phyloP scores from a whole-genome alignment of 2,113 vertebrate species.

The rat (Rattus norvegicus) region DNA sequence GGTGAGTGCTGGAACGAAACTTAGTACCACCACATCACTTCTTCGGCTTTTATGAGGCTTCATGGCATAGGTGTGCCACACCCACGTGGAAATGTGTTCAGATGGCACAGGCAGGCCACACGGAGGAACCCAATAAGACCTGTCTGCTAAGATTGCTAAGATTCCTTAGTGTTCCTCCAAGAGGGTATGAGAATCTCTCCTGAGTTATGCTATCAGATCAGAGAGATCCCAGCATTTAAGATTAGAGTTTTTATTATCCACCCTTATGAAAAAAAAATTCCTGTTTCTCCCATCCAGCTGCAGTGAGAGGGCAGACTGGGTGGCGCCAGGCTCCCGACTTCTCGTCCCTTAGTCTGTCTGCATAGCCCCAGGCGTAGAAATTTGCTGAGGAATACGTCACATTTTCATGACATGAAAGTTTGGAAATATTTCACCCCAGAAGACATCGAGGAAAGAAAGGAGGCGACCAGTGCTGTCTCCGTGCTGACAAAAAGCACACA shows the following conservation, averaged over 20 bases:
- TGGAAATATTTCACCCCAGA: slow-evolving; percentile 91
- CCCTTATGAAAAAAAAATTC: background rate
- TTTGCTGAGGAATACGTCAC: slow-evolving; percentile 86
- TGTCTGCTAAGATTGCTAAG: background rate
- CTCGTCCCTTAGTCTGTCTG: background rate
- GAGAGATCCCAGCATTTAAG: background rate
- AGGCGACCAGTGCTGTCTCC: slow-evolving; percentile 88
- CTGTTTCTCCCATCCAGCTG: background rate
- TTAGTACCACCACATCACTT: too few relatives aligned
- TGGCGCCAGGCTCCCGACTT: background rate
- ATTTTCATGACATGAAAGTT: slow-evolving; percentile 90
- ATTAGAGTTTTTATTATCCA: background rate
- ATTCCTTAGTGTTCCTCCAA: background rate
- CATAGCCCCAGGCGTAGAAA: slow-evolving; percentile 87
- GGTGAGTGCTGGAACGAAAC: background rate
- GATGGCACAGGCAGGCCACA: background rate
- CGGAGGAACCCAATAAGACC: background rate
- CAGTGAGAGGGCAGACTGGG: background rate
- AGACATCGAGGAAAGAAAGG: slow-evolving; percentile 94
- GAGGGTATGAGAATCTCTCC: background rate
- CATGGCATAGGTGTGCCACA: background rate
- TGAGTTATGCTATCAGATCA: background rate
- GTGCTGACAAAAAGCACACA: slow-evolving; percentile 88
- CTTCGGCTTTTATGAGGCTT: background rate
- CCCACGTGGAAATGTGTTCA: background rate